phyloP scores from a whole-genome alignment of 2,113 vertebrate species.

The Fregata magnificens region DNA sequence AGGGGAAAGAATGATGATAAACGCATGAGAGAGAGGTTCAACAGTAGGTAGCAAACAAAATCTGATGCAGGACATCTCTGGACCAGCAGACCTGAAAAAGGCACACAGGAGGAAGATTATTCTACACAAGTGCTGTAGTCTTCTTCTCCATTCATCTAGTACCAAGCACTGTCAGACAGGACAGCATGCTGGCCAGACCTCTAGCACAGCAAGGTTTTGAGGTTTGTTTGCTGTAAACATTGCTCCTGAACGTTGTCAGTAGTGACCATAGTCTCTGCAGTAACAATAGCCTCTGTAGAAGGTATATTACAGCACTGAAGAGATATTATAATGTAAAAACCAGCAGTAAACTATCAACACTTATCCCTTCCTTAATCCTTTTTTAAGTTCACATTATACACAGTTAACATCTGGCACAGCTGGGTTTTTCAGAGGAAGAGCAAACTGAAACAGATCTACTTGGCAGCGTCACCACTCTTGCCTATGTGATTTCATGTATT shows the following conservation, averaged over 20 bases:
- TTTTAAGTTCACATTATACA: background rate
- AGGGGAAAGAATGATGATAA: background rate
- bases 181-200: background rate
- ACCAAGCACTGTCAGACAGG: background rate
- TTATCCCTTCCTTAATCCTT: background rate
- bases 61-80: background rate
- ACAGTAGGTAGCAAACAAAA: background rate
- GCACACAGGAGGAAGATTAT: background rate
- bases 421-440: background rate
- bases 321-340: background rate
- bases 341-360: background rate
- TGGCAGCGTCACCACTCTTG: background rate
- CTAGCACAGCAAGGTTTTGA: background rate
- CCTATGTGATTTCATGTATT: background rate
- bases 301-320: background rate
- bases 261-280: background rate
- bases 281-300: background rate
- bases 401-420: background rate
- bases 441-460: background rate
- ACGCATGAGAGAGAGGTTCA: background rate
- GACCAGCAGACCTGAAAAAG: background rate
- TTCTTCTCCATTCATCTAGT: background rate
- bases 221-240: background rate
- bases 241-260: background rate
- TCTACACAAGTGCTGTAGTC: accelerated